Evolutionary conservation across 2,113 vertebrate species (phyloP).

Genomic region (Haemorhous mexicanus): DNA sequence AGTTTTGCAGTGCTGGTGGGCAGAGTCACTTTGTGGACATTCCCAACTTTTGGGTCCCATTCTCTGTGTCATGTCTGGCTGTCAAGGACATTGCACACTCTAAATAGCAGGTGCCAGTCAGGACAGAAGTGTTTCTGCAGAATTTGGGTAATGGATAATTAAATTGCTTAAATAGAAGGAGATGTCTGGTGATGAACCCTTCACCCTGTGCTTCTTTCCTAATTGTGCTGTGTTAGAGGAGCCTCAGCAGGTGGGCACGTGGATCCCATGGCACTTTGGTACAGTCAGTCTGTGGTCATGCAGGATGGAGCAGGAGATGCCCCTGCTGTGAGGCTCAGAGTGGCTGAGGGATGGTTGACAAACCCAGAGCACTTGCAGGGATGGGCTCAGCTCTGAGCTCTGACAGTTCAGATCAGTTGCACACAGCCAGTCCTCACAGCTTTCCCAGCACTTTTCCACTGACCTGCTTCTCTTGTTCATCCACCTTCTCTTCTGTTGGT

Average conservation of each 20-base stretch:
- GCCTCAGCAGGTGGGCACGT: accelerated
- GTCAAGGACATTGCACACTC: background rate
- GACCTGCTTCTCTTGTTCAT: background rate
- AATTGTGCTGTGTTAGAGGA: background rate
- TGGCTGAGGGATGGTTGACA: accelerated
- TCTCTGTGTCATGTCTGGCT: background rate
- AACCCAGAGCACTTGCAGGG: background rate
- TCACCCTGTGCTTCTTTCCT: background rate
- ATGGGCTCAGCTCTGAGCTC: background rate
- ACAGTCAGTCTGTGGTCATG: background rate
- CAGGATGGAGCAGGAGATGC: background rate
- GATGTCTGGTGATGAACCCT: background rate
- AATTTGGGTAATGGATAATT: background rate
- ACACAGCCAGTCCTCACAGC: background rate
- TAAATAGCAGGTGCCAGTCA: background rate
- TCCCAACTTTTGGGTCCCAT: background rate
- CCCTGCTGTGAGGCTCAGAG: background rate
- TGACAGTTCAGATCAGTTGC: background rate
- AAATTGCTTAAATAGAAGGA: background rate
- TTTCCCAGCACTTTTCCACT: background rate
- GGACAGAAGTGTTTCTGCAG: background rate
- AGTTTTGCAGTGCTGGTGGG: background rate
- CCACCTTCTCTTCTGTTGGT: background rate
- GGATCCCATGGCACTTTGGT: background rate
- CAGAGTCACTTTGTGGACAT: background rate